Evolutionary conservation across 2,113 vertebrate genomes (phyloP).

Genomic region (Megaceryle maxima): DNA sequence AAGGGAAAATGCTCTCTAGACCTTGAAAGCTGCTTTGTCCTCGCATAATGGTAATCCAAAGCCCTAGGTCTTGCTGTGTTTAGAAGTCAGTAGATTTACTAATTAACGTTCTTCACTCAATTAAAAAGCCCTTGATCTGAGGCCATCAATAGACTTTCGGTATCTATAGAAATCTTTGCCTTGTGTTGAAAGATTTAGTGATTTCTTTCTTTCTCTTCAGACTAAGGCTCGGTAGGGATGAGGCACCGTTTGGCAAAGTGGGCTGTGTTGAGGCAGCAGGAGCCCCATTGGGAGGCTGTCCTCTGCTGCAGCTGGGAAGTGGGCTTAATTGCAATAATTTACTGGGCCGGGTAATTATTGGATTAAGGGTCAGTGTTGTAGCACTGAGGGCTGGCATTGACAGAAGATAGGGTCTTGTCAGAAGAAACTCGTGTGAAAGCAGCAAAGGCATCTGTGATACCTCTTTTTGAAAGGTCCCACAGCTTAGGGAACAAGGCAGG

Average conservation of each 20-base stretch:
- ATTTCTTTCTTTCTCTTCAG: not conserved
- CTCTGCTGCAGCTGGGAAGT: not conserved
- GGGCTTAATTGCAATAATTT: conserved; percentile 58
- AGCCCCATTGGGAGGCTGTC: not conserved
- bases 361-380: not conserved
- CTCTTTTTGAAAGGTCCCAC: not conserved
- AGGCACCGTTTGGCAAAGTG: not conserved
- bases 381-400: not conserved
- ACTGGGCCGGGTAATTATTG: not conserved
- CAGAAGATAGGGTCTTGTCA: not conserved
- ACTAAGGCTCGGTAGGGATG: not conserved
- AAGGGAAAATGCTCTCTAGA: not conserved
- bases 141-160: not conserved
- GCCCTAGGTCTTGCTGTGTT: conserved; percentile 7
- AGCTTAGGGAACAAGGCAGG: not conserved
- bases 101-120: conserved; percentile 43
- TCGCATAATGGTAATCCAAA: conserved; percentile 1
- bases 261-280: not conserved
- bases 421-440: not conserved
- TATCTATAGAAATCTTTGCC: conserved; percentile 40
- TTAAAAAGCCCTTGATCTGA: conserved; percentile 57
- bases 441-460: not conserved
- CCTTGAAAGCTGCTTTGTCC: conserved; percentile 42
- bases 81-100: conserved; percentile 56
- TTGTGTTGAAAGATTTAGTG: not conserved